phyloP scores from a whole-genome alignment of 2,888 invertebrate species.

The Acanthoscelides obtectus region DNA sequence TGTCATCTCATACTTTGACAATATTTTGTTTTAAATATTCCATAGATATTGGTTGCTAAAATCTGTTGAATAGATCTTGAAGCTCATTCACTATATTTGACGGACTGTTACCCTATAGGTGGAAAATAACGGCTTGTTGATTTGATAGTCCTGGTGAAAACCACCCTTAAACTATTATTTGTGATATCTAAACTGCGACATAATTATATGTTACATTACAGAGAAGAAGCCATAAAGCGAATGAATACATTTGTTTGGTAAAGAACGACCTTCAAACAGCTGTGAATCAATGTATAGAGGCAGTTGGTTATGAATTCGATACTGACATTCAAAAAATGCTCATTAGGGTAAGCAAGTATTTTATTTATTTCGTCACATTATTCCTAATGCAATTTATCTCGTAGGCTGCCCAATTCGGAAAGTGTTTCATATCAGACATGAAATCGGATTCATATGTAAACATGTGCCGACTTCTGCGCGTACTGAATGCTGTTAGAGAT shows the following conservation, averaged over 20 bases:
- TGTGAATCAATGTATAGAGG: conserved; percentile 86
- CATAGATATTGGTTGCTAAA: no score
- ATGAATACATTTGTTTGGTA: conserved; percentile 88
- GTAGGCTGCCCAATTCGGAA: conserved; percentile 91
- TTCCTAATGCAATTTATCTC: conserved; percentile 10
- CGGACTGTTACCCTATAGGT: no score
- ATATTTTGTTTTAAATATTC: no score
- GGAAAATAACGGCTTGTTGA: no score
- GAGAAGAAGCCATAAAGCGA: conserved; percentile 85
- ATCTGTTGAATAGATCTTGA: no score
- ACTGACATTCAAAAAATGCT: conserved; percentile 84
- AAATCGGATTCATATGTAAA: conserved; percentile 76
- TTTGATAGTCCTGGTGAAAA: no score
- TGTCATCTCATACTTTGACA: no score
- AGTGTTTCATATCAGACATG: conserved; percentile 77
- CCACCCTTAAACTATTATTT: no score
- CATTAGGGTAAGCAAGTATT: conserved; percentile 58
- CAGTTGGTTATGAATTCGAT: conserved; percentile 87
- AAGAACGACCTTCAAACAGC: conserved; percentile 75
- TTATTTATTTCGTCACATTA: not conserved
- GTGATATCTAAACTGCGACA: no score
- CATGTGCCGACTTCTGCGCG: conserved; percentile 80
- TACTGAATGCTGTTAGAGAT: conserved; percentile 85
- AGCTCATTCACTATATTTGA: no score
- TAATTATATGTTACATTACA: conserved; percentile 60